Evolutionary conservation across 2,113 vertebrate species (phyloP).

Genomic region (Indicator maculatus): DNA sequence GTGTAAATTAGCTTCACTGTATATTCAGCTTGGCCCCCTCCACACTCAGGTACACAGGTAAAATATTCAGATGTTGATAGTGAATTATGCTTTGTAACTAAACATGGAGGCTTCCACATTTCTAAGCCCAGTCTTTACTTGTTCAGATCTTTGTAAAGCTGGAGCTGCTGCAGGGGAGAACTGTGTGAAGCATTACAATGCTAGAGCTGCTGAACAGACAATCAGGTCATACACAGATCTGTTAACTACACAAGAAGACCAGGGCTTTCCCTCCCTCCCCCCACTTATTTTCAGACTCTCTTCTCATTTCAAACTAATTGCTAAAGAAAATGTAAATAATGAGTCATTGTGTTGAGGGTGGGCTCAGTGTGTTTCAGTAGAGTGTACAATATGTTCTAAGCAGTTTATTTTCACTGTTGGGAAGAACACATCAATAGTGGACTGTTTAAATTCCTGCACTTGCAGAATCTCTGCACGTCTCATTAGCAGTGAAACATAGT

Average conservation of each 20-base stretch:
- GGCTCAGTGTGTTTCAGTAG: background rate
- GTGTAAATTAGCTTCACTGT: background rate
- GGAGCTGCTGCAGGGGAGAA: background rate
- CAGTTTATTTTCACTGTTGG: slow-evolving; percentile 6
- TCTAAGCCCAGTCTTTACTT: background rate
- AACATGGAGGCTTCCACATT: background rate
- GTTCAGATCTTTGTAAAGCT: background rate
- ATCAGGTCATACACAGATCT: background rate
- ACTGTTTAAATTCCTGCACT: slow-evolving; percentile 29
- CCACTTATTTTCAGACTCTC: background rate
- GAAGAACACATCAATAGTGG: background rate
- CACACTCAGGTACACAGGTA: background rate
- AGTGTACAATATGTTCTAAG: background rate
- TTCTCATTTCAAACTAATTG: background rate
- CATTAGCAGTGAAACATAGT: slow-evolving; percentile 47
- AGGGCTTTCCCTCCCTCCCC: too few species aligned
- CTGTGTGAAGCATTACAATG: background rate
- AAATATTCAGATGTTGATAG: background rate
- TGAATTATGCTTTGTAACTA: background rate
- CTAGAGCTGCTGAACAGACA: background rate
- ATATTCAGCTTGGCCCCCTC: background rate
- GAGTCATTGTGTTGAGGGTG: background rate
- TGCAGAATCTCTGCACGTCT: slow-evolving; percentile 10
- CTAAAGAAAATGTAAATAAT: background rate
- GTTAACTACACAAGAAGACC: background rate